phyloP scores from a whole-genome alignment of 2,797 vertebrate species.

The Euphonia xanthogaster region DNA sequence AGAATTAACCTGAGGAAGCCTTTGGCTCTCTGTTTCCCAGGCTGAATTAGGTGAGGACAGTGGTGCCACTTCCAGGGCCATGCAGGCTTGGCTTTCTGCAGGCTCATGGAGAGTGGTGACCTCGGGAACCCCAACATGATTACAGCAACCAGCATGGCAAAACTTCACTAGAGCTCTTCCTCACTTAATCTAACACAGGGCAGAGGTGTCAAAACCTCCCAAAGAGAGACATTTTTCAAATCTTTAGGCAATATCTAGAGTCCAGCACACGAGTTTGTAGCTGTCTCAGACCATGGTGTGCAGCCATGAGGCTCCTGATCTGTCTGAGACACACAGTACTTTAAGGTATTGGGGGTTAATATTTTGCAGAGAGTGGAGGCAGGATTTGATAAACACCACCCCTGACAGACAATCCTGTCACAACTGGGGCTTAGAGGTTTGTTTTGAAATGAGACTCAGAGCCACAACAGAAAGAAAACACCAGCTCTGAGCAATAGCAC shows the following conservation, averaged over 20 bases:
- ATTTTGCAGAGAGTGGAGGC: background rate
- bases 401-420: background rate
- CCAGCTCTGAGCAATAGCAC: background rate
- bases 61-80: background rate
- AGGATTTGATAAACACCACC: background rate
- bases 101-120: background rate
- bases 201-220: background rate
- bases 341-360: background rate
- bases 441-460: background rate
- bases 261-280: background rate
- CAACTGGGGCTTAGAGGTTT: background rate
- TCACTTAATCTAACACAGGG: background rate
- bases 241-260: background rate
- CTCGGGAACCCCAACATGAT: accelerated
- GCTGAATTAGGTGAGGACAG: background rate
- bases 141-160: background rate
- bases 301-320: background rate
- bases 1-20: background rate
- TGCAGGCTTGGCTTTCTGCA: background rate
- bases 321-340: background rate
- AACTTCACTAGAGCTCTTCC: background rate
- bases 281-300: background rate
- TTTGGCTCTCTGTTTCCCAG: background rate
- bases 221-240: background rate
- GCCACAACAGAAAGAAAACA: background rate